phyloP scores from a whole-genome alignment of 2,113 vertebrate species.

The Cyprinus carpio region DNA sequence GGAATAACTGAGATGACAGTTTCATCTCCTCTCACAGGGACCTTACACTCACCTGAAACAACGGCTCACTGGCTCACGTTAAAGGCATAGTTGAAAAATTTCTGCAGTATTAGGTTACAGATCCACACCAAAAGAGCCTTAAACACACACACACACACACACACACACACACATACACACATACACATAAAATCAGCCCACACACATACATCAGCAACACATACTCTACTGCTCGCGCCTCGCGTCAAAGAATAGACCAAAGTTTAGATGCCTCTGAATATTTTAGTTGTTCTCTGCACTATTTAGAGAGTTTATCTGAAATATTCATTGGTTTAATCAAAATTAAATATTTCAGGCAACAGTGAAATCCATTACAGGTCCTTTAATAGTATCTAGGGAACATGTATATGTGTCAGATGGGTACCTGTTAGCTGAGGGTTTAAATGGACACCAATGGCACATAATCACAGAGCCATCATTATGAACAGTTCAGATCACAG shows the following conservation, averaged over 20 bases:
- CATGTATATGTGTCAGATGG: slow-evolving; percentile 18
- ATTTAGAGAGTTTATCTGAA: slow-evolving; percentile 63
- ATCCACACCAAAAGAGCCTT: neutral
- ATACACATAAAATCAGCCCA: neutral
- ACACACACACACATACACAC: neutral
- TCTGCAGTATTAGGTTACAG: neutral
- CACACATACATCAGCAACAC: slow-evolving; percentile 28
- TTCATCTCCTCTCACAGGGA: neutral
- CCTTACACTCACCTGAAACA: neutral
- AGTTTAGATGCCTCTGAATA: slow-evolving; percentile 58
- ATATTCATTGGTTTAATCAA: slow-evolving; percentile 67
- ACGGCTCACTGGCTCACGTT: neutral
- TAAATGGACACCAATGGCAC: slow-evolving; percentile 1
- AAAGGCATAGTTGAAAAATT: neutral
- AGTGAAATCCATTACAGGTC: slow-evolving; percentile 62
- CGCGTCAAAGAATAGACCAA: slow-evolving; percentile 48
- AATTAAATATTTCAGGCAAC: slow-evolving; percentile 66
- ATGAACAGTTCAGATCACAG: neutral
- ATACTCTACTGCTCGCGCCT: neutral
- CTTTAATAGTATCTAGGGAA: slow-evolving; percentile 52
- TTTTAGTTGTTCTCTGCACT: slow-evolving; percentile 61
- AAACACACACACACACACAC: neutral
- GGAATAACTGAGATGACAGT: slow-evolving; percentile 7
- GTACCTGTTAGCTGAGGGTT: slow-evolving; percentile 28
- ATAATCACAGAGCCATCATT: slow-evolving; percentile 9